Conservation (phyloP, 2,797 vertebrate genomes). For the Eupleurogrammus muticus region DNA sequence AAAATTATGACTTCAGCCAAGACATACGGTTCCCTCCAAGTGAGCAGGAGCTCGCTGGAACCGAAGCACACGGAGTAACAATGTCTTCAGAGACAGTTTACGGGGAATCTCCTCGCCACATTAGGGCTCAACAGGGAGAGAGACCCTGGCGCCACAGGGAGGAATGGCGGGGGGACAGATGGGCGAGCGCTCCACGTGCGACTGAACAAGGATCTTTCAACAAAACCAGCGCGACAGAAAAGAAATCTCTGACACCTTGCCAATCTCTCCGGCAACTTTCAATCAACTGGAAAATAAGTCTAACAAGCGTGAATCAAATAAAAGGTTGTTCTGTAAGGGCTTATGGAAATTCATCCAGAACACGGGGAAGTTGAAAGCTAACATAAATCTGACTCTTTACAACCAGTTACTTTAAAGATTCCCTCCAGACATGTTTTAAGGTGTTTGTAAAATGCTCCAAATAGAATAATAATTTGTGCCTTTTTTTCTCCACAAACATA, state of each 20-base stretch:
- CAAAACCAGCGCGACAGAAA: slow-evolving; percentile 19
- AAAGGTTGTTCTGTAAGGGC: not conserved
- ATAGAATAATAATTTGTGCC: not conserved
- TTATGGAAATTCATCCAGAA: not conserved
- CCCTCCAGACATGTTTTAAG: too few species aligned
- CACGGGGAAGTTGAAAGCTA: not conserved
- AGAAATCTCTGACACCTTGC: not conserved
- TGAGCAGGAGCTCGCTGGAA: not conserved
- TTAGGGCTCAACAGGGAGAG: slow-evolving; percentile 33
- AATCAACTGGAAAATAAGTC: slow-evolving; percentile 8
- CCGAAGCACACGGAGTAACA: not conserved
- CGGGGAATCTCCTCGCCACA: slow-evolving; percentile 27
- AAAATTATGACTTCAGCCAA: not conserved
- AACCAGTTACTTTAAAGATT: not conserved
- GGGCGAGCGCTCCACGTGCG: slow-evolving; percentile 3
- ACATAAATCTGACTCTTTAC: not conserved
- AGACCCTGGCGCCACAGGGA: slow-evolving; percentile 20
- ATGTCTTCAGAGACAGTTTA: slow-evolving; percentile 16
- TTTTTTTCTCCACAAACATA: too few species aligned
- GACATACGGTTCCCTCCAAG: not conserved
- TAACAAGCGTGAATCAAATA: slow-evolving; percentile 12
- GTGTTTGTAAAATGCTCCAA: not conserved
- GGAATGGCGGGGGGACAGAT: slow-evolving; percentile 42
- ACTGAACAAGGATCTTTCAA: slow-evolving; percentile 24
- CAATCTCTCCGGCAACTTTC: not conserved